Conservation (phyloP, 1,140 invertebrate species). For the Adoxophyes honmai region DNA sequence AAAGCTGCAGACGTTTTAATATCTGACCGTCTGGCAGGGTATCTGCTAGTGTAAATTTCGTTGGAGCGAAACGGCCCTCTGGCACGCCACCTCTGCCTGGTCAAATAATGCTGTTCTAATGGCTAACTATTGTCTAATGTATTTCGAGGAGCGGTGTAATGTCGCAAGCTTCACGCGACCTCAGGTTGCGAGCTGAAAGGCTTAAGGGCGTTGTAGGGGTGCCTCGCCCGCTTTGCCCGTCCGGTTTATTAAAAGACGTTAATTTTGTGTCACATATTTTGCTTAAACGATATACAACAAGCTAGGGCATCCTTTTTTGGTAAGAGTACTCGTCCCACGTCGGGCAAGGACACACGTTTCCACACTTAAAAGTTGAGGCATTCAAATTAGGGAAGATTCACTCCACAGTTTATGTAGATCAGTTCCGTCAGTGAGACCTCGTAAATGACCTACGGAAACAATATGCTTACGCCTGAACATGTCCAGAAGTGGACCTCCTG, state of each 20-base stretch:
- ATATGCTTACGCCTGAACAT: too few species aligned
- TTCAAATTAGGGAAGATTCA: too few species aligned
- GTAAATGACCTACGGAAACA: too few species aligned
- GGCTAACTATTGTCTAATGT: conserved; percentile 69
- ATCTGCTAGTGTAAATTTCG: conserved; percentile 66
- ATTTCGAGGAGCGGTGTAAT: conserved; percentile 69
- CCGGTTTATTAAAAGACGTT: conserved; percentile 58
- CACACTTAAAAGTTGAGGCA: too few species aligned
- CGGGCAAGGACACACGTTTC: too few species aligned
- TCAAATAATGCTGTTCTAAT: conserved; percentile 68
- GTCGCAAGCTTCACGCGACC: conserved; percentile 46
- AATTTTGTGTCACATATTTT: conserved; percentile 22
- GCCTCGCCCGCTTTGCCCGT: conserved; percentile 52
- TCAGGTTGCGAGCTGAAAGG: conserved; percentile 57
- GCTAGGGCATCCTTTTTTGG: neutral
- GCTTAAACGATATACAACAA: conserved; percentile 3
- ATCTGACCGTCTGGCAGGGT: conserved; percentile 51
- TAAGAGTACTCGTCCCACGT: too few species aligned
- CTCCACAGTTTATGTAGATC: too few species aligned
- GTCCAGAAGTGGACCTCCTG: too few species aligned
- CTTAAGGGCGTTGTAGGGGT: conserved; percentile 38
- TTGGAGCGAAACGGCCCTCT: conserved; percentile 47
- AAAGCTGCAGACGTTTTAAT: conserved; percentile 68
- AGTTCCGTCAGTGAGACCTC: too few species aligned
- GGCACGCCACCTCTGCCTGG: conserved; percentile 63